Conservation (phyloP, 2,113 vertebrate species). For the Physeter macrocephalus region DNA sequence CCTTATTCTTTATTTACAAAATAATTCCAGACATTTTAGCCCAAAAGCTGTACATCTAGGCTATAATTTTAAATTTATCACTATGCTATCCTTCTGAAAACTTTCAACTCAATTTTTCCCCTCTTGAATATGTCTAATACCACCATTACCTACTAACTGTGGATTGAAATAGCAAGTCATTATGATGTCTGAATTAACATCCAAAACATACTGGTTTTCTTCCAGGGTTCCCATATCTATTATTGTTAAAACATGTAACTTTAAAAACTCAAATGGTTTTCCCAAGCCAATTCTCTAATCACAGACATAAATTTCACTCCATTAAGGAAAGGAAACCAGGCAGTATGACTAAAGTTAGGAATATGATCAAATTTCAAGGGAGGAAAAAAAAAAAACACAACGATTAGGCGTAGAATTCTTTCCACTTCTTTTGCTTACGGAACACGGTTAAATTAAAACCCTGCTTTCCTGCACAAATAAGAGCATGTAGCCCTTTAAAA, state of each 20-base stretch:
- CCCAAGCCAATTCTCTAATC: slow-evolving; percentile 65
- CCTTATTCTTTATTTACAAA: slow-evolving; percentile 40
- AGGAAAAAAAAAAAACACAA: slow-evolving; percentile 3
- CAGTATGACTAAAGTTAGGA: slow-evolving; percentile 47
- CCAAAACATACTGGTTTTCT: slow-evolving; percentile 50
- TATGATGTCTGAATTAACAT: slow-evolving; percentile 48
- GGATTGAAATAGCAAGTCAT: slow-evolving; percentile 43
- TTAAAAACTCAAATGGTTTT: slow-evolving; percentile 56
- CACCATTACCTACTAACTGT: slow-evolving; percentile 15
- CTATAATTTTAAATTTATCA: slow-evolving; percentile 33
- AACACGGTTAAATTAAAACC: not conserved
- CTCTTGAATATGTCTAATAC: not conserved
- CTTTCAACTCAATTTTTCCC: not conserved
- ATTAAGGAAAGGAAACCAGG: slow-evolving; percentile 59
- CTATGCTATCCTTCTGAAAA: slow-evolving; percentile 9
- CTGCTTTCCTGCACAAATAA: not conserved
- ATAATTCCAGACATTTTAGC: not conserved
- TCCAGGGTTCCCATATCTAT: slow-evolving; percentile 53
- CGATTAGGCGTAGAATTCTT: slow-evolving; percentile 36
- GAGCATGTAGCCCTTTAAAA: not conserved
- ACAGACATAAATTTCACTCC: slow-evolving; percentile 57
- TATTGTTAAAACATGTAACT: slow-evolving; percentile 53
- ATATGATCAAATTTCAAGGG: slow-evolving; percentile 57
- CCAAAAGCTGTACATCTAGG: not conserved
- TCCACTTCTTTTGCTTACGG: slow-evolving; percentile 38